Evolutionary conservation across 2,113 vertebrate species (phyloP), one percentile per base, ranked within the genome.

Genomic region (Amazona guildingii): DNA sequence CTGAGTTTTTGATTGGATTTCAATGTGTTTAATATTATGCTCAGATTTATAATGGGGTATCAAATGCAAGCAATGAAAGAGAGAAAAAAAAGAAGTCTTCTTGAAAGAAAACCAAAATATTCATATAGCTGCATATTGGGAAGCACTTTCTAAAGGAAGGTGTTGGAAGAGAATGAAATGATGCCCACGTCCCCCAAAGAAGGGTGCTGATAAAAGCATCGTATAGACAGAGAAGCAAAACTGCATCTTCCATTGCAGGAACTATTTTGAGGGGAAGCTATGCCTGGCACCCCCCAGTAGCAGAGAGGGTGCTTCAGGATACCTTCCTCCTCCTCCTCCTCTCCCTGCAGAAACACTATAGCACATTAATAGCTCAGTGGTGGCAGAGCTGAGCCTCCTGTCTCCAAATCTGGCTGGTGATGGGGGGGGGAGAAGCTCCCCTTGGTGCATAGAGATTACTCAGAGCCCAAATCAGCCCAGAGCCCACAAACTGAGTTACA

Each of bases 51-150:
- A 78, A 92, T 84, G 31, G 19, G 8, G 7, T 67, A 37, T 75
- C 77, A 96, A 92, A 94, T 75, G 27, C 85, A 93, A 84, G 14
- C 78, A 72, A 61, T 91, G 28, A 77, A 93, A 90, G 27, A 87
- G 28, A 48, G 5, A 25, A 70, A 73, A 70, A 74, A 72, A 75
- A 70, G 5, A 75, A 74, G 6, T 19, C 10, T 66, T 15, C 59
- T 83, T 74, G 72, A 90, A 93, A 88, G 48, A 73, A 73, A 85
- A 51, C 8, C 1, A 43, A 41, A 81, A 46, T 33, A 86, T 29
- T 63, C 31, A 35, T 35, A 33, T 35, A 18, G 25, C 4, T 77
- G 10, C 21, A 11, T 39, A 33, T 67, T 68, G 54, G 55, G 43
- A 86, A 90, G 55, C 48, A 23, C 33, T 39, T 77, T 78, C 51